Base-by-base conservation (phyloP, 2,888 invertebrate genomes). In the Coremacera marginata region DNA sequence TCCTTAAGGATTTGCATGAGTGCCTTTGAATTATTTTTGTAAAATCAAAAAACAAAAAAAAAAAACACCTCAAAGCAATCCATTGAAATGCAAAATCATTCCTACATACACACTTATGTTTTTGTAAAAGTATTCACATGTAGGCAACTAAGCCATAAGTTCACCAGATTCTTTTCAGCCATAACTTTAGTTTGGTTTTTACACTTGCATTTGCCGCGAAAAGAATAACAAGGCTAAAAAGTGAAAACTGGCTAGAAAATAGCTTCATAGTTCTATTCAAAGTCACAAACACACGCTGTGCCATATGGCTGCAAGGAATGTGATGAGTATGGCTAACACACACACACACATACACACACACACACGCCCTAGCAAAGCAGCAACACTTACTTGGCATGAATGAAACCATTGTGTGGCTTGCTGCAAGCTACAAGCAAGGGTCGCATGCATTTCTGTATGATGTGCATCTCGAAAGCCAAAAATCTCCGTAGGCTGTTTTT, bases 371-470 rank as follows among this genome's bases (percentile, higher is more conserved):
- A 22, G 7, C 31, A 63, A 22, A 63, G 16, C 51, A 14, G 34
- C 51, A 31, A 11, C 52, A 67, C 55, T 67, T 27, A 25, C 65
- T 63, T 52, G 22, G 22, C 51, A 63, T 51, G 60, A 57, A 71
- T 60, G 4, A 49, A 27, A 44, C 44, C 71, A 71, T 71, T 72
- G 72, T 72, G 44, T 62, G 31, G 72, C 44, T n/a, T 19, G 16
- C 62, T 22, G 72, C 72, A 44, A 44, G 72, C 37, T 37, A 22
- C 44, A 22, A 37, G 62, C 52, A 68, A 34, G 44, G 25, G 62
- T 44, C 57, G 44, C 49, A 19, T 67, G 65, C 34, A 52, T 19
- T 73, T 9, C 2, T 27, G 34, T 22, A 55, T 55, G 52, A 52
- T 19, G 65, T 74, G 19, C 60, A 34, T 52, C 31, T 63, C 55